Evolutionary conservation across 2,797 vertebrate genomes (phyloP), one percentile per base, ranked within the genome.

Genomic region (Alauda arvensis): DNA sequence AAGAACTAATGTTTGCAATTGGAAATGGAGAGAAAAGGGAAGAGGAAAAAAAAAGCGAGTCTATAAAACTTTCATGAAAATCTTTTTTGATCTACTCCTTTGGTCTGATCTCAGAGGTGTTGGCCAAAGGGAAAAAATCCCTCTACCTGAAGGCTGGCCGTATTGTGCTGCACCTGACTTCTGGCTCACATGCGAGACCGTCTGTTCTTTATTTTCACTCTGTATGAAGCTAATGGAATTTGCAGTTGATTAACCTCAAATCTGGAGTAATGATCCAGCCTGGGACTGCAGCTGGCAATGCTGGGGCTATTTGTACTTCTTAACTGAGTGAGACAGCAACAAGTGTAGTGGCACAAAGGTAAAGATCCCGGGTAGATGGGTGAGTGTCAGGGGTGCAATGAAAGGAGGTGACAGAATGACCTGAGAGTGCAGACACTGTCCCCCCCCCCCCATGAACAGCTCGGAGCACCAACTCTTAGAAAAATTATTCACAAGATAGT

Each of bases 161-260:
- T 77, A 90, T 91, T 94, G 90, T 77, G 93, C 90, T 70, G 83
- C 96, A 97, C 96, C 96, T 96, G 96, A 95, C 95, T 96, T 92
- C 71, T 88, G 95, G 92, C 95, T 95, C 94, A 83, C 94, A 87
- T 31, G 51, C 7, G 8, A 94, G 95, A 95, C 95, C 83, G 95
- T 94, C 97, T 96, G 95, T 94, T 97, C 95, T 96, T 96, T 96
- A 95, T 97, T 97, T 97, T 97, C 95, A 96, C 96, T 96, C 96
- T 74, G 91, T 97, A 95, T 96, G 96, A 96, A 97, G 94, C 95
- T 97, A 97, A 97, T 97, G 96, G 96, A 97, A 97, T 97, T 97
- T 97, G 96, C 97, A 97, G 96, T 96, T 97, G 96, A 96, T 97
- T 97, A 97, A 96, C 96, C 97, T 97, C 95, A 93, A 96, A 95